Percentiles rank a stretch among this genome's conserved stretches.
Conservation (phyloP, 2,888 invertebrate genomes). For the Rhagophthalmus giganteus region DNA sequence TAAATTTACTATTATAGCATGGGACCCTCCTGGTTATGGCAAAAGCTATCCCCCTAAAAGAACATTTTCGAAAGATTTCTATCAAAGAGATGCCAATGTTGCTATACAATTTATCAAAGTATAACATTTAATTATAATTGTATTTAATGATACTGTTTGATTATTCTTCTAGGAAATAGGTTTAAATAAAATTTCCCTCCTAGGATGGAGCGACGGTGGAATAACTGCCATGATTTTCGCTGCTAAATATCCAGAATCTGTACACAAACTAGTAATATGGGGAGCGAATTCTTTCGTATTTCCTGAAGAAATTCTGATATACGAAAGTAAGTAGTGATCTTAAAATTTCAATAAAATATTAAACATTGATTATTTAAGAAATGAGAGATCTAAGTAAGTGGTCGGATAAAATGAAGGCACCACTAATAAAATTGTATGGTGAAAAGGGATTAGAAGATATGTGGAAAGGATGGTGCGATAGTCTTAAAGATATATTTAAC, state of each 20-base stretch:
- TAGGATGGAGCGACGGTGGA: slow-evolving; percentile 93
- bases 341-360: too few relatives aligned
- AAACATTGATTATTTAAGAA: slow-evolving; percentile 54
- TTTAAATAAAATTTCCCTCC: slow-evolving; percentile 69
- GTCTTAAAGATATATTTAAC: slow-evolving; percentile 61
- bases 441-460: slow-evolving; percentile 67
- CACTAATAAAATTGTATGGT: slow-evolving; percentile 75
- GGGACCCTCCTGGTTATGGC: slow-evolving; percentile 90
- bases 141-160: too few relatives aligned
- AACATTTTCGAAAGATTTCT: slow-evolving; percentile 71
- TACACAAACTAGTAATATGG: slow-evolving; percentile 76
- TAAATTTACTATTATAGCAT: slow-evolving; percentile 68
- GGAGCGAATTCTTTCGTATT: slow-evolving; percentile 77
- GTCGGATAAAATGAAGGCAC: slow-evolving; percentile 77
- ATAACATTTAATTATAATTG: too few relatives aligned
- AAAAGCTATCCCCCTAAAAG: slow-evolving; percentile 77
- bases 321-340: slow-evolving; percentile 61
- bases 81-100: slow-evolving; percentile 71
- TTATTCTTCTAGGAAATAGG: slow-evolving; percentile 60
- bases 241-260: slow-evolving; percentile 65
- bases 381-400: slow-evolving; percentile 74
- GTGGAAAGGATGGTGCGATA: slow-evolving; percentile 76
- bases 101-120: slow-evolving; percentile 75
- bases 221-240: slow-evolving; percentile 77
- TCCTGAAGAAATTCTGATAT: slow-evolving; percentile 66